Evolutionary conservation across 2,797 vertebrate species (phyloP).

Genomic region (Coluber constrictor): DNA sequence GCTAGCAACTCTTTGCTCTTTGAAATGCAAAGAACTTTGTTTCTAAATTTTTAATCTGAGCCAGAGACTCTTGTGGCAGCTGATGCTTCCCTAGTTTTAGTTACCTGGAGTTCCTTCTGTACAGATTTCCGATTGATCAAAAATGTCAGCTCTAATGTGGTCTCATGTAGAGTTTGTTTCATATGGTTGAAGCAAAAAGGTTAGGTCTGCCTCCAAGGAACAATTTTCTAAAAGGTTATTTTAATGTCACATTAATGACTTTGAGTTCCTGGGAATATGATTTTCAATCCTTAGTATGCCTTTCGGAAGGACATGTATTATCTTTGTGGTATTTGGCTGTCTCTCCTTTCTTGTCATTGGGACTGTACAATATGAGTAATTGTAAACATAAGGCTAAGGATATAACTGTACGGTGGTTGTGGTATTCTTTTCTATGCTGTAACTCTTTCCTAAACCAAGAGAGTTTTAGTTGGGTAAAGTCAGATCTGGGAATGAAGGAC

Average conservation of each 20-base stretch:
- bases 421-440: background rate
- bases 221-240: constrained; percentile 59
- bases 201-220: constrained; percentile 48
- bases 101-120: background rate
- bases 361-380: background rate
- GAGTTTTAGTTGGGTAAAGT: background rate
- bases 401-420: background rate
- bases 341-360: constrained; percentile 21
- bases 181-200: constrained; percentile 50
- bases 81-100: background rate
- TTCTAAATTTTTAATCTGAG: constrained; percentile 6
- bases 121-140: constrained; percentile 19
- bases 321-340: constrained; percentile 43
- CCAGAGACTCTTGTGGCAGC: background rate
- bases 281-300: constrained; percentile 30
- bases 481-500: background rate
- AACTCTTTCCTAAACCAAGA: background rate
- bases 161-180: constrained; percentile 32
- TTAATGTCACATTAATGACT: constrained; percentile 61
- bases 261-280: constrained; percentile 41
- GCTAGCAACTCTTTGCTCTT: background rate
- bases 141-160: constrained; percentile 21
- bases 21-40: constrained; percentile 4
- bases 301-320: constrained; percentile 40
- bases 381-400: background rate